Conservation (phyloP, 2,888 invertebrate species). For the Agriopis aurantiaria region DNA sequence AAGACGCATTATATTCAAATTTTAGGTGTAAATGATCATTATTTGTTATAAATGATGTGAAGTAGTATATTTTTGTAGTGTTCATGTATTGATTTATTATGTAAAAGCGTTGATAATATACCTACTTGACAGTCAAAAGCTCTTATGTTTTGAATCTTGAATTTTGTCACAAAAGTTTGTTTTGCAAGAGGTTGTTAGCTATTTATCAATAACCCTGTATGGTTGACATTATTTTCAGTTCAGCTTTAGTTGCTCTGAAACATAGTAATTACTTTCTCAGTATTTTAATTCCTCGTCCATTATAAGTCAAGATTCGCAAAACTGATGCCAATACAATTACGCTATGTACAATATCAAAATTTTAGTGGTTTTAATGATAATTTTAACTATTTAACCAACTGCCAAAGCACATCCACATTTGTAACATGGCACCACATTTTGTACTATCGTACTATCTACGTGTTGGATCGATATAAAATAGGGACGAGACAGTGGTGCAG, state of each 20-base stretch:
- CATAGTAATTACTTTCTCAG: no score
- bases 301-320: not conserved
- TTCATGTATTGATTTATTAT: conserved; percentile 39
- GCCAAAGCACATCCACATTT: not conserved
- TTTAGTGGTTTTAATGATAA: not conserved
- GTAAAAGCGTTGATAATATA: not conserved
- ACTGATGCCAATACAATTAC: conserved; percentile 2
- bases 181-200: not conserved
- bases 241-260: no score
- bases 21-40: conserved; percentile 16
- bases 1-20: conserved; percentile 14
- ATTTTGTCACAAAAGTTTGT: not conserved
- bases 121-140: not conserved
- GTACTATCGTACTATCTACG: not conserved
- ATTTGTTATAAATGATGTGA: conserved; percentile 44
- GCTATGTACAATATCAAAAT: not conserved
- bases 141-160: not conserved
- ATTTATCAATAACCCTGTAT: no score
- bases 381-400: not conserved
- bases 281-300: no score
- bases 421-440: not conserved
- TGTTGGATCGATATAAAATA: no score
- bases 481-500: no score
- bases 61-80: conserved; percentile 74
- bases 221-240: no score